These are phyloP conservation scores for Ormyrus pomaceus DNA, from an alignment of 2,888 invertebrate genomes.

Conservation along the genomic window DNA sequence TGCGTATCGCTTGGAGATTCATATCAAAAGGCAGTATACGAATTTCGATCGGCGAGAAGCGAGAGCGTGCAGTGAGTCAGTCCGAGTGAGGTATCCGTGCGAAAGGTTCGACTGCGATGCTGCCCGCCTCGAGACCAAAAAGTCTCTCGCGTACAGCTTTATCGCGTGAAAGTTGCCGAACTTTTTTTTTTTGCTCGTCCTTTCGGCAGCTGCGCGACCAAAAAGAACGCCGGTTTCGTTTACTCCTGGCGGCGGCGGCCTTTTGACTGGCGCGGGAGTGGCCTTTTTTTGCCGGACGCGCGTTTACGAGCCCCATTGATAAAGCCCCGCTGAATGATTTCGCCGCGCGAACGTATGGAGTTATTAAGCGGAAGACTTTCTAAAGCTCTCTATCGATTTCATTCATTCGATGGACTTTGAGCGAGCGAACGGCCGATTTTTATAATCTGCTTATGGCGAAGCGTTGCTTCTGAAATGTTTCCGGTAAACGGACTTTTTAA, in stretches of 20 bases:
- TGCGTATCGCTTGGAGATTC: slow-evolving; percentile 15
- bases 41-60: slow-evolving; percentile 39
- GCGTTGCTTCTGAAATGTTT: slow-evolving; percentile 22
- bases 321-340: slow-evolving; percentile 24
- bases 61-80: slow-evolving; percentile 39
- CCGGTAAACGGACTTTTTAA: slow-evolving; percentile 27
- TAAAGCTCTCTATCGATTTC: slow-evolving; percentile 26
- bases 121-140: slow-evolving; percentile 4
- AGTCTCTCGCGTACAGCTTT: slow-evolving; percentile 29
- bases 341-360: slow-evolving; percentile 5
- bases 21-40: slow-evolving; percentile 28
- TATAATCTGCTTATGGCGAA: slow-evolving; percentile 24
- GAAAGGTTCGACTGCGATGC: slow-evolving; percentile 16
- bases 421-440: not conserved
- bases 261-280: slow-evolving; percentile 1
- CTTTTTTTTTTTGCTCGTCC: not conserved
- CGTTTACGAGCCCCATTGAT: not conserved
- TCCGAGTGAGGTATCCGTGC: not conserved
- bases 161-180: slow-evolving; percentile 50
- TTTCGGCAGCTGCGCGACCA: not conserved
- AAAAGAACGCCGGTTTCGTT: slow-evolving; percentile 45
- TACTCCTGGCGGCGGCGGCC: slow-evolving; percentile 4
- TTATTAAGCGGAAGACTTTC: slow-evolving; percentile 42
- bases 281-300: slow-evolving; percentile 7
- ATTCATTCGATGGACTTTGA: slow-evolving; percentile 27